phyloP scores from a whole-genome alignment of 2,888 invertebrate genomes.

The Agrotis puta region DNA sequence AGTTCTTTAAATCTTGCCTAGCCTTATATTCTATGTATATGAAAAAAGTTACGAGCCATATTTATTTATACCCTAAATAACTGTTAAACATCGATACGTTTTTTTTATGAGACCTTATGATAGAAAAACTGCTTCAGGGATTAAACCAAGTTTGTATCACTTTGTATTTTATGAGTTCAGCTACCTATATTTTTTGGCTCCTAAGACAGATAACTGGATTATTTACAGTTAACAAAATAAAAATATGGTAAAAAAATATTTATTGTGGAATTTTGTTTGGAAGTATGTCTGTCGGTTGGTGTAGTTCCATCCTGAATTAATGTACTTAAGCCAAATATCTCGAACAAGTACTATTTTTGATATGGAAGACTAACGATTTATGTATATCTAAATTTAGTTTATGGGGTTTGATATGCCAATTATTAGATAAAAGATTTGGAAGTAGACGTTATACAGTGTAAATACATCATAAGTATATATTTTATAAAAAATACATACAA shows the following conservation, averaged over 20 bases:
- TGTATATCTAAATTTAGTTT: conserved; percentile 86
- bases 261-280: conserved; percentile 35
- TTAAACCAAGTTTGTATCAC: conserved; percentile 20
- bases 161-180: not conserved
- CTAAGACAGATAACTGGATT: not conserved
- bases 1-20: conserved; percentile 48
- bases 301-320: conserved; percentile 58
- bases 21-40: conserved; percentile 45
- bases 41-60: conserved; percentile 50
- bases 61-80: conserved; percentile 45
- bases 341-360: conserved; percentile 88
- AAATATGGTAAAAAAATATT: conserved; percentile 18
- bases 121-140: conserved; percentile 26
- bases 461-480: conserved; percentile 88
- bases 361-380: conserved; percentile 90
- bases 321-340: conserved; percentile 76
- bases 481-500: conserved; percentile 90
- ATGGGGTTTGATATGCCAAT: conserved; percentile 91
- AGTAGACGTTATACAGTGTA: conserved; percentile 87
- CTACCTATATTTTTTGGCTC: conserved; percentile 15
- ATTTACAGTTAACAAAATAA: conserved; percentile 52
- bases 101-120: conserved; percentile 15
- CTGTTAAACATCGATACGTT: conserved; percentile 29
- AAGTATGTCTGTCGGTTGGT: conserved; percentile 61
- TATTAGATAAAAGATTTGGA: conserved; percentile 84